Base-by-base conservation (phyloP, 2,797 vertebrate genomes). In the Borostomias antarcticus region DNA sequence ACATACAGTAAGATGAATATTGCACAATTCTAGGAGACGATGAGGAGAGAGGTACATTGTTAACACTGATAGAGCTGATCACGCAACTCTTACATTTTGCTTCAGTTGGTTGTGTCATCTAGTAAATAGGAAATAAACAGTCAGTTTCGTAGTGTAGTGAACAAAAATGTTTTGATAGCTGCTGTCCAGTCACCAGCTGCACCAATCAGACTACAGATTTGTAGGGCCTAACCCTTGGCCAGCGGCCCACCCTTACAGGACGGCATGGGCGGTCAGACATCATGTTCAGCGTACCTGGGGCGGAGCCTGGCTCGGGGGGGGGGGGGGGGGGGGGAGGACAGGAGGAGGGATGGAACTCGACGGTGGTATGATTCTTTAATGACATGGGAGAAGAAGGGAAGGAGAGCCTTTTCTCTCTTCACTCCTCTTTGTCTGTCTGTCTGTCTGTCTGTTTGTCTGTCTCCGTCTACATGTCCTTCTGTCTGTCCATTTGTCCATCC, bases 381-480 rank as follows among this genome's bases (percentile, higher is more conserved):
- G n/a, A 25, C 25, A 50, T 11, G n/a, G 29, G n/a, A 30, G 1
- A 17, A 48, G 17, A 19, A 50, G 43, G 17, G 26, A 19, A 74
- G 70, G 66, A 76, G 65, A 72, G 64, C 5, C 8, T 45, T 26
- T n/a, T n/a, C n/a, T 45, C 26, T 60, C 68, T 68, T 56, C 17
- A 25, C 33, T 72, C 25, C 51, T 60, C 37, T 60, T n/a, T 45
- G n/a, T 37, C 29, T 25, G 23, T 64, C 58, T 21, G 26, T 13
- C 15, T 32, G 30, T 43, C 69, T 35, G 69, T 52, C 68, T 48
- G 13, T 62, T 74, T 32, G 37, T 30, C 58, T 51, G 56, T 76
- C 82, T 48, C 59, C 76, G 77, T 70, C 64, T 68, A 54, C 17
- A 69, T 53, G 61, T 70, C 56, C 64, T 72, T 85, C 64, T 73